Conservation (phyloP, 2,113 vertebrate species). For the Gopherus flavomarginatus region DNA sequence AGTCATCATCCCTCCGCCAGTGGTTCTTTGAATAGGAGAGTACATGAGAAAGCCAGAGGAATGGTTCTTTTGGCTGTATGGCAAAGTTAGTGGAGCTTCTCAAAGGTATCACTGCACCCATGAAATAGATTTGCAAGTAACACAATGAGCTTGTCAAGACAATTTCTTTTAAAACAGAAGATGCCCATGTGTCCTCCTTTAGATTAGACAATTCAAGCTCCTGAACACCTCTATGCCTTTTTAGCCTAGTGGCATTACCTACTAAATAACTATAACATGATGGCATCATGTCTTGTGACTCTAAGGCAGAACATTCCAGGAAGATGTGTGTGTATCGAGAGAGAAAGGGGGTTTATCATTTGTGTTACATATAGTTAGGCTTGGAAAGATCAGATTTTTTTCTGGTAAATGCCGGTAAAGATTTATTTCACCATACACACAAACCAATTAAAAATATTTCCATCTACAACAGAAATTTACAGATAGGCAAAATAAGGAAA, state of each 20-base stretch:
- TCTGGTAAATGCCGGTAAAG: neutral
- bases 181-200: neutral
- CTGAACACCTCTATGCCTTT: neutral
- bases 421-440: neutral
- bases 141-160: neutral
- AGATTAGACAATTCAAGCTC: neutral
- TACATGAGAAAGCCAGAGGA: neutral
- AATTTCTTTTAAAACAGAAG: constrained; percentile 5
- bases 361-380: neutral
- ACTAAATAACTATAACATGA: neutral
- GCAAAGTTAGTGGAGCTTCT: neutral
- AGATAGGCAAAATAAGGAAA: neutral
- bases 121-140: neutral
- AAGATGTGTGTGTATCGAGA: neutral
- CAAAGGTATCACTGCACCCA: too few relatives aligned
- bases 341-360: neutral
- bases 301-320: neutral
- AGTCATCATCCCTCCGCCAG: neutral
- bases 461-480: neutral
- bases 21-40: neutral
- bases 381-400: neutral
- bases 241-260: neutral
- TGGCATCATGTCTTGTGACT: neutral
- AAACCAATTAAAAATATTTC: neutral
- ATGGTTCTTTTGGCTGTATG: too few relatives aligned